phyloP scores from a whole-genome alignment of 2,888 invertebrate genomes.

The Xylota segnis region DNA sequence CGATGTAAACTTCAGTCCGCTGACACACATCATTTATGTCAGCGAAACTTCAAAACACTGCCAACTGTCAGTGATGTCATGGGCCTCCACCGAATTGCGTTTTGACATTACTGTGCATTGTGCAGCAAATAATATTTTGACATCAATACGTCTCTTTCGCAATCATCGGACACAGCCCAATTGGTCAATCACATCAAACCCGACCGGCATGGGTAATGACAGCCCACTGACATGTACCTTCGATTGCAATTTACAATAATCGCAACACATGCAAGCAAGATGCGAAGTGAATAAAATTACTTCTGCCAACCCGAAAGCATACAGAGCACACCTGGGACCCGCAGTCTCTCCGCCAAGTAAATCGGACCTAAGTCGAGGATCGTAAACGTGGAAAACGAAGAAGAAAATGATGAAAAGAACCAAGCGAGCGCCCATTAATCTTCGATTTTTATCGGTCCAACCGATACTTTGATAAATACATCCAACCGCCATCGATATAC shows the following conservation, averaged over 20 bases:
- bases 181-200: slow-evolving; percentile 39
- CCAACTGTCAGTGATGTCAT: background rate
- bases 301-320: background rate
- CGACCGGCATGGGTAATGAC: slow-evolving; percentile 41
- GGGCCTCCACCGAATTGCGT: background rate
- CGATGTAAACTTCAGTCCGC: background rate
- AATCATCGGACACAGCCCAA: background rate
- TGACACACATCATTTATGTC: background rate
- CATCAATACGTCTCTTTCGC: background rate
- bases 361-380: slow-evolving; percentile 13
- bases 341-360: background rate
- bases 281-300: slow-evolving; percentile 8
- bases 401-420: background rate
- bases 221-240: slow-evolving; percentile 33
- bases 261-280: background rate
- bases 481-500: slow-evolving; percentile 1
- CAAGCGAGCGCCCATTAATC: slow-evolving; percentile 50
- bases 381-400: slow-evolving; percentile 3
- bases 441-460: slow-evolving; percentile 51
- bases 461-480: slow-evolving; percentile 27
- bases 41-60: slow-evolving; percentile 3
- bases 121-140: background rate
- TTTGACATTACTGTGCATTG: slow-evolving; percentile 6
- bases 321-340: slow-evolving; percentile 13
- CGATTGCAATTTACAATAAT: slow-evolving; percentile 25